Conservation (phyloP, 2,888 invertebrate species). For the Hyalella azteca region DNA sequence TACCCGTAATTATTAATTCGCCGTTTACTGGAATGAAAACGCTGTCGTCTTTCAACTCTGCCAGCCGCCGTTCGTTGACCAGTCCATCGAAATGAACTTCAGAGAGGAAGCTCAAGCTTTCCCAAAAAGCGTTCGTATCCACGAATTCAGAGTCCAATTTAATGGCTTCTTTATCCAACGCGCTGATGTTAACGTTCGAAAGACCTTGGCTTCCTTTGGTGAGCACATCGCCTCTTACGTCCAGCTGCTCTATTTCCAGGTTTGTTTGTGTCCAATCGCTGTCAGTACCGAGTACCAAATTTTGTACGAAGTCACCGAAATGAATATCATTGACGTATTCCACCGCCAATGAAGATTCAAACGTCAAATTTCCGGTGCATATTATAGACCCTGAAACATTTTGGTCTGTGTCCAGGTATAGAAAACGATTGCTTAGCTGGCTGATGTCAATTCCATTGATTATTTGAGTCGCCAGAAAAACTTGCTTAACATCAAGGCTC, state of each 20-base stretch:
- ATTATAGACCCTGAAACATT: background rate
- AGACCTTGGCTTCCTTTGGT: background rate
- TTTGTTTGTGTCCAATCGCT: background rate
- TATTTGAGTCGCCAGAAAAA: background rate
- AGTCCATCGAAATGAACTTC: background rate
- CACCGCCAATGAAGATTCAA: background rate
- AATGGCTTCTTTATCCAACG: background rate
- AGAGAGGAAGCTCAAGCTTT: background rate
- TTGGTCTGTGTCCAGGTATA: background rate
- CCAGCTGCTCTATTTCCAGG: background rate
- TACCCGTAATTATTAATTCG: background rate
- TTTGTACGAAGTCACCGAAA: background rate
- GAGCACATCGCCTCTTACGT: background rate
- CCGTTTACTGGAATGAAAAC: background rate
- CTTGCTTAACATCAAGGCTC: background rate
- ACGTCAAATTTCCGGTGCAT: constrained; percentile 1
- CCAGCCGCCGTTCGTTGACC: background rate
- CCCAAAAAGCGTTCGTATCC: background rate
- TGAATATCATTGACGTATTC: background rate
- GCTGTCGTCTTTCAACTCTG: background rate
- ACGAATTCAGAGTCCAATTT: background rate
- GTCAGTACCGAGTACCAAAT: background rate
- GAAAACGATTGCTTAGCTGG: background rate
- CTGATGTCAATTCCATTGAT: background rate
- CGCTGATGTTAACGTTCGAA: background rate